Evolutionary conservation across 2,888 invertebrate genomes (phyloP), one percentile per base, ranked within the genome.

Genomic region (Dyspetes luteomarginatus): DNA sequence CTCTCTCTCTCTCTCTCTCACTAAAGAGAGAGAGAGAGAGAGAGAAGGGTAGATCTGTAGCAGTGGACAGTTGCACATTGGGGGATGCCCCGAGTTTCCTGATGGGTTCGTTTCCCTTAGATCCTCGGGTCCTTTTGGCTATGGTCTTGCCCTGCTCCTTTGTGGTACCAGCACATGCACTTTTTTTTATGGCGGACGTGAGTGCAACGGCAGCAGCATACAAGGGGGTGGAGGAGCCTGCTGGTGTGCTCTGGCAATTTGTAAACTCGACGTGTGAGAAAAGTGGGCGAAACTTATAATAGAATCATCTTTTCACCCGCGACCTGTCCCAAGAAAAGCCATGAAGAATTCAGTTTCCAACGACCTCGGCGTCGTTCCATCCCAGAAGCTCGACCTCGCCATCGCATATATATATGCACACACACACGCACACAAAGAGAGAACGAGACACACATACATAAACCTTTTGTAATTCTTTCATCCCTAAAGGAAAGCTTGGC

Each of bases 301-400:
- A 87, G 88, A 88, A 88, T 88, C 86, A 87, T 88, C 88, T 85
- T 87, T 85, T 86, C 80, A 83, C 82, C n/a, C 77, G 65, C 84
- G 84, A 85, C 85, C 85, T 84, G 81, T 85, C 83, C 83, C 68
- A 82, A 85, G 73, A 85, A 82, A 85, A 87, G 82, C 85, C 65
- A 72, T 62, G 72, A 80, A 73, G 75, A 81, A 81, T 80, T 73
- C 56, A 73, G 64, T 58, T 58, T 50, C 43, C 58, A 60, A 15
- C 41, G 5, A 67, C n/a, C 28, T 30, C 43, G 43, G 68, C 48
- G 71, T 71, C 41, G 30, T 64, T 45, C 52, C 17, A n/a, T 68
- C 55, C 43, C 65, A 22, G 24, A 48, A 65, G 19, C 50, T 50
- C 30, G 17, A 7, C 22, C n/a, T n/a, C n/a, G n/a, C n/a, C n/a